Evolutionary conservation across 2,888 invertebrate genomes (phyloP), one percentile per base, ranked within the genome.

Genomic region (Campoplex nolae): DNA sequence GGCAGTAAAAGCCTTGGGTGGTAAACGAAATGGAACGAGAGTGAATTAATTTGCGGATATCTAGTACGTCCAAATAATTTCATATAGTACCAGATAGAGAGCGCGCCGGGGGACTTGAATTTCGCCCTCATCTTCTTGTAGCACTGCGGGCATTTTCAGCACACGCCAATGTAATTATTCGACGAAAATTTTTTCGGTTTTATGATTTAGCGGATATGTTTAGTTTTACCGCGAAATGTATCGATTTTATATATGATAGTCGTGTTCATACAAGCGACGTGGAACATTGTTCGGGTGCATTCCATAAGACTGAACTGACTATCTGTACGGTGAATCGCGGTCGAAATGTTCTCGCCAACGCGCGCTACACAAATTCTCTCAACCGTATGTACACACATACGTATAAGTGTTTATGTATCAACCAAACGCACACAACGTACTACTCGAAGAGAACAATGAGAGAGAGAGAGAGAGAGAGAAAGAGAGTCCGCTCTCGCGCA

Each of bases 291-390:
- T 65, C 56, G 76, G 56, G 80, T 56, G 83, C 73, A 80, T 86
- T 83, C 76, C 80, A 28, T 35, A 58, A 76, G 74, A 56, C n/a
- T 80, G 68, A 84, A 71, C 48, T 16, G 56, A 70, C 77, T 87
- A 87, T 87, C 87, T 80, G 74, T 76, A 70, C 70, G 76, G 68
- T 74, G 70, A 84, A 87, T 87, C 87, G 84, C 62, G 32, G 16
- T 70, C 87, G 82, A 79, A 87, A 87, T 74, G 82, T 82, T 54
- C 82, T 77, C 71, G 65, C 79, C 23, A 58, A 74, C 68, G 58
- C 67, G 58, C 67, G 77, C 77, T 58, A 45, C 56, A 73, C 48
- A 35, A 56, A 28, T 35, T 8, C 35, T 23, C 28, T 38, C 28
- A 42, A 42, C 8, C 38, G 58, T 68, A 67, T 65, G 16, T 58